Conservation (phyloP, 2,797 vertebrate species). For the Iguana delicatissima region DNA sequence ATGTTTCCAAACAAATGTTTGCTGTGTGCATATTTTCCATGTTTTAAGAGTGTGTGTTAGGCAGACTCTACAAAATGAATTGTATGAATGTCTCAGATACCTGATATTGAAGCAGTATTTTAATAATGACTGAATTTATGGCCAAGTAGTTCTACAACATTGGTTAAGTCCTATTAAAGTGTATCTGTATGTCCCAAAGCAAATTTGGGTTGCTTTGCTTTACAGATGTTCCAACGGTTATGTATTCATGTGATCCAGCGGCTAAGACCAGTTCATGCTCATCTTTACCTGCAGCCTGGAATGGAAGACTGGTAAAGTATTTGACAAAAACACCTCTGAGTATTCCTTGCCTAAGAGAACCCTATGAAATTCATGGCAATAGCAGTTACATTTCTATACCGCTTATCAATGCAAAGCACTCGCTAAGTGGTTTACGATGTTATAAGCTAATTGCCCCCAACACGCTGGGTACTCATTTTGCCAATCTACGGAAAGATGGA, state of each 20-base stretch:
- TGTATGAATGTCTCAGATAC: not conserved
- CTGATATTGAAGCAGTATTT: not conserved
- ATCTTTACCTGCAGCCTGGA: constrained; percentile 97
- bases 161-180: not conserved
- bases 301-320: constrained; percentile 95
- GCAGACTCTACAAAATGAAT: not conserved
- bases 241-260: constrained; percentile 99
- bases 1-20: not conserved
- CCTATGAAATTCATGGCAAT: too few species aligned
- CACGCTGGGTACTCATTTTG: too few species aligned
- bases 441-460: too few species aligned
- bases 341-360: too few species aligned
- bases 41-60: not conserved
- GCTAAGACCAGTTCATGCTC: constrained; percentile 94
- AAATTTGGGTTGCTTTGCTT: constrained; percentile 43
- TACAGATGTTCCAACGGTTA: constrained; percentile 98
- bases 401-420: too few species aligned
- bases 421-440: too few species aligned
- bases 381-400: too few species aligned
- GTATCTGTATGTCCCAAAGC: not conserved
- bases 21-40: too few species aligned
- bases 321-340: not conserved
- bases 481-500: too few species aligned
- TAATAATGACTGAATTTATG: not conserved
- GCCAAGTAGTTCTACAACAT: not conserved